Base-by-base conservation (phyloP, 2,113 vertebrate genomes). In the Ardeotis arabs region DNA sequence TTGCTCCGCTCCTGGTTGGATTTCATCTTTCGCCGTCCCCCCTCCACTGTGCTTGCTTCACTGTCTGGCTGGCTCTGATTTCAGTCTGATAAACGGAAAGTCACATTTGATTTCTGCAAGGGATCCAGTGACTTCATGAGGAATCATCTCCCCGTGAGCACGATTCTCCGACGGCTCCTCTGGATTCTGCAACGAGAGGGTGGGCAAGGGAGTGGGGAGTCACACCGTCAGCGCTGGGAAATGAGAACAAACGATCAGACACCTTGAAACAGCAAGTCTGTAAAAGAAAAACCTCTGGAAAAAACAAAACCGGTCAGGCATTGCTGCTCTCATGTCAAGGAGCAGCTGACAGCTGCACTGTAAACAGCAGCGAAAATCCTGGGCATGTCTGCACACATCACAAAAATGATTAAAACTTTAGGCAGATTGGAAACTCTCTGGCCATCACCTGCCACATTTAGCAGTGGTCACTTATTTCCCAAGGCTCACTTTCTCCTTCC, bases 1-100 rank as follows among this genome's bases (percentile, higher is more conserved):
- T 99, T 99, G 98, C 99, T 99, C 97, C 99, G 98, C 97, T 99
- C 99, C 96, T 99, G 99, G 98, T 98, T 99, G 97, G 99, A 99
- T 99, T 99, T 99, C 99, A 99, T 99, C 96, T 98, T 99, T 98
- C 96, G 98, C 98, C 96, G 96, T 98, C 95, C 97, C 97, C 97
- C 98, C 97, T 98, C 97, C 98, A 98, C 98, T 98, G 98, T 98
- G 97, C 97, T 98, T 87, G 97, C 88, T 97, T 99, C 98, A 99
- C 97, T 98, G 98, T 95, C 97, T 98, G 97, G 98, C 97, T 96
- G 98, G 97, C 91, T 98, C 98, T 94, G 98, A 89, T 97, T 98
- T 99, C 97, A 99, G 98, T 98, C 97, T 98, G 97, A 97, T 99
- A 98, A 98, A 98, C 2, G 97, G 98, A 98, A 98, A 98, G 98